Evolutionary conservation across 2,888 invertebrate genomes (phyloP).

Genomic region (Athetis lepigone): DNA sequence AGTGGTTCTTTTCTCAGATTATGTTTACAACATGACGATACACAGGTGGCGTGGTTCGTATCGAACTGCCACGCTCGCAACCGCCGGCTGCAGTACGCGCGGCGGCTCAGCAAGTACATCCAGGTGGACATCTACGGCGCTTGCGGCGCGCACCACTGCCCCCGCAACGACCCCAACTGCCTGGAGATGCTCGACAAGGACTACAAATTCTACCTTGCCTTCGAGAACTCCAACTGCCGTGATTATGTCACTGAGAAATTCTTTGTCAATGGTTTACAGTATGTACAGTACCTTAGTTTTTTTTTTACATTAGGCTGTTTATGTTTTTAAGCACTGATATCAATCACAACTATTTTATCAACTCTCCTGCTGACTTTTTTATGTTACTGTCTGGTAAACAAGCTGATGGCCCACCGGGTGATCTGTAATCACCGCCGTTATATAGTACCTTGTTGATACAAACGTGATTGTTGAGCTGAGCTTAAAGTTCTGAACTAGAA

Average conservation of each 20-base stretch:
- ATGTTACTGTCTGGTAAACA: too few relatives aligned
- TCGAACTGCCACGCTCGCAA: conserved; percentile 99
- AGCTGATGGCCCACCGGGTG: too few relatives aligned
- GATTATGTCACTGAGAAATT: conserved; percentile 99
- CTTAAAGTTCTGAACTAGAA: too few relatives aligned
- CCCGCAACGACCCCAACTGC: conserved; percentile 95
- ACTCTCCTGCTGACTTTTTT: too few relatives aligned
- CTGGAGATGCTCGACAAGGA: conserved; percentile 97
- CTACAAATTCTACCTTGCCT: conserved; percentile 99
- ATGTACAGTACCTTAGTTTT: conserved; percentile 76
- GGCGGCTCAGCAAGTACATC: conserved; percentile 96
- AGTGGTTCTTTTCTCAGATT: background rate
- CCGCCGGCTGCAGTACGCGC: conserved; percentile 96
- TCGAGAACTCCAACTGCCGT: conserved; percentile 98
- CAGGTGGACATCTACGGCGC: conserved; percentile 97
- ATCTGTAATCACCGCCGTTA: too few relatives aligned
- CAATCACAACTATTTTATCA: background rate
- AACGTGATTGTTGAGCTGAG: too few relatives aligned
- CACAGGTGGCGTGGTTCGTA: conserved; percentile 98
- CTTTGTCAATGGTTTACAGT: conserved; percentile 98
- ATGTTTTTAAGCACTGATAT: background rate
- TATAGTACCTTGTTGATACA: too few relatives aligned
- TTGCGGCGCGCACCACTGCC: conserved; percentile 96
- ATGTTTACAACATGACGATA: background rate
- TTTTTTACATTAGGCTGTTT: background rate